Conservation (phyloP, 2,888 invertebrate species). For the Odontocerum albicorne region DNA sequence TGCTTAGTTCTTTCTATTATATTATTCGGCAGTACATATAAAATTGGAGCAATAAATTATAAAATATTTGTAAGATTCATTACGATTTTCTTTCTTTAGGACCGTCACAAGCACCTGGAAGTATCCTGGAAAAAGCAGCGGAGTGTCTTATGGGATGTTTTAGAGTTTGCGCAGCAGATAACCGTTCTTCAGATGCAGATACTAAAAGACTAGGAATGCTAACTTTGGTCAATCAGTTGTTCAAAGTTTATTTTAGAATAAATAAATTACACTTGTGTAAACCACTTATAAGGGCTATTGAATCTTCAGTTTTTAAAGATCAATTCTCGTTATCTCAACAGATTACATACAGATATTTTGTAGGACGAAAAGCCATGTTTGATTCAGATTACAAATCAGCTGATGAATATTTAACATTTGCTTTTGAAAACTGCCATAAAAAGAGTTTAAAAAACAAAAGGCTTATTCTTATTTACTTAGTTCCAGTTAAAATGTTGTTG, state of each 20-base stretch:
- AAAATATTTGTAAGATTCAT: no score
- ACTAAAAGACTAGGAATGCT: constrained; percentile 97
- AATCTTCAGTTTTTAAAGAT: constrained; percentile 87
- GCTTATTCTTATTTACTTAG: constrained; percentile 90
- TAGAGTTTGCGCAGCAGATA: constrained; percentile 93
- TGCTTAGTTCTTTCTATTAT: background rate
- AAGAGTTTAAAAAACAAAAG: constrained; percentile 84
- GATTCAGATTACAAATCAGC: constrained; percentile 95
- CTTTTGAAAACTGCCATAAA: constrained; percentile 88
- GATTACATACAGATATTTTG: constrained; percentile 96
- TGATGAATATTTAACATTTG: constrained; percentile 89
- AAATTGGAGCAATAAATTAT: no score
- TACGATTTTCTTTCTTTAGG: constrained; percentile 36
- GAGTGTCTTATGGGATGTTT: constrained; percentile 93
- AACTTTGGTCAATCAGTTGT: constrained; percentile 93
- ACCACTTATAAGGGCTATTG: constrained; percentile 95
- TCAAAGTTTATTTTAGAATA: constrained; percentile 92
- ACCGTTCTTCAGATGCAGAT: constrained; percentile 84
- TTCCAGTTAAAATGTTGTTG: constrained; percentile 96
- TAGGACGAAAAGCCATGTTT: constrained; percentile 97
- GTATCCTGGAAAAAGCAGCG: constrained; percentile 89
- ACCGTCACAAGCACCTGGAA: constrained; percentile 57
- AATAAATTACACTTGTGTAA: constrained; percentile 87
- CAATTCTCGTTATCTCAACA: constrained; percentile 89
- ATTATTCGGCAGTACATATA: no score